Percentiles rank a stretch among this genome's conserved stretches.
phyloP scores from a whole-genome alignment of 1,140 invertebrate species.

The Panulirus ornatus region DNA sequence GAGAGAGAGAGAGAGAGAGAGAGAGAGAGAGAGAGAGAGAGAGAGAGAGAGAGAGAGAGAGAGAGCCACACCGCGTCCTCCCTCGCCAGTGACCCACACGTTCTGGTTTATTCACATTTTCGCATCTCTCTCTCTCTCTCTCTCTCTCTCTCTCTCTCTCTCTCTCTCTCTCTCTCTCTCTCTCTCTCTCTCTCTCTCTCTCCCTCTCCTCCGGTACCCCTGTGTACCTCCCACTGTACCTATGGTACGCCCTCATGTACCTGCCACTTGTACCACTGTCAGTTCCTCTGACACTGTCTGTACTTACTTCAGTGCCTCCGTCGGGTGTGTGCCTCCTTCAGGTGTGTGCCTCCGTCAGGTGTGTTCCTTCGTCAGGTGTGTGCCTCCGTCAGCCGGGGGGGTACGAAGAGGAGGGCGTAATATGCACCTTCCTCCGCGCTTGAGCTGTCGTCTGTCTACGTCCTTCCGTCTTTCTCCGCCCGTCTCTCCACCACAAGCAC shows the following conservation, averaged over 20 bases:
- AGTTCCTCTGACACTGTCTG: too few relatives aligned
- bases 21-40: too few relatives aligned
- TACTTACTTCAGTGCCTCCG: too few relatives aligned
- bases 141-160: background rate
- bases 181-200: background rate
- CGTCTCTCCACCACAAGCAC: too few relatives aligned
- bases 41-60: too few relatives aligned
- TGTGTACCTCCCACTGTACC: background rate
- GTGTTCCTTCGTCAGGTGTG: background rate
- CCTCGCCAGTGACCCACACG: too few relatives aligned
- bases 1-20: too few relatives aligned
- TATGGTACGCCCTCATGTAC: background rate
- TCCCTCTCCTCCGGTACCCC: background rate
- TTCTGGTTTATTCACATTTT: too few relatives aligned
- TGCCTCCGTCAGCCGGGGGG: too few relatives aligned
- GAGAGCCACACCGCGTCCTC: too few relatives aligned
- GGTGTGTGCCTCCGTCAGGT: background rate
- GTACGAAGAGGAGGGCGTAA: background rate
- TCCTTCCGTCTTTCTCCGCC: background rate
- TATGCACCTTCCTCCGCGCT: background rate
- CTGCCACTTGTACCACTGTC: too few relatives aligned
- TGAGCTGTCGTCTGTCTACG: background rate
- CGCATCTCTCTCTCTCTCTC: conserved; percentile 2
- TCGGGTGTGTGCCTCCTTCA: background rate
- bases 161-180: background rate